phyloP scores from a whole-genome alignment of 2,888 invertebrate species.

The Tridacna crocea region DNA sequence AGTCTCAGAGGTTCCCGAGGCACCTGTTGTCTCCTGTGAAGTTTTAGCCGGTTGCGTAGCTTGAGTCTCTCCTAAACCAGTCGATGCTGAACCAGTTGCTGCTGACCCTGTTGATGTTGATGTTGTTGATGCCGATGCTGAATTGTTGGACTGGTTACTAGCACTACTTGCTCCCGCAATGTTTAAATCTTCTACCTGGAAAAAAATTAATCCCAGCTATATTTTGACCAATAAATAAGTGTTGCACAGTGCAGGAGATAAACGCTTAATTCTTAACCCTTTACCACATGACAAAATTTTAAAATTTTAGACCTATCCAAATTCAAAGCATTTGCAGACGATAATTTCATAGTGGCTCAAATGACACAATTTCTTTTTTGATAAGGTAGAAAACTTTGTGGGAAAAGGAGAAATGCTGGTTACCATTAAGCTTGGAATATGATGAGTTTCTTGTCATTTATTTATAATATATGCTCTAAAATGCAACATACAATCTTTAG shows the following conservation, averaged over 20 bases:
- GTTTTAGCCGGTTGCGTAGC: neutral
- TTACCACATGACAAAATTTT: too few species aligned
- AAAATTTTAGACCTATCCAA: too few species aligned
- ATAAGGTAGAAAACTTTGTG: too few species aligned
- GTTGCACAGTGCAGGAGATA: neutral
- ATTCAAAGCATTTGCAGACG: too few species aligned
- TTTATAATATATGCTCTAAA: too few species aligned
- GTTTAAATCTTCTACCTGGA: constrained; percentile 15
- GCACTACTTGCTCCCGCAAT: constrained; percentile 3
- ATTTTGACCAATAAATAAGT: neutral
- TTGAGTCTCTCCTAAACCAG: constrained; percentile 6
- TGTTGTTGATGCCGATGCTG: neutral
- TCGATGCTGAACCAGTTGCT: constrained; percentile 15
- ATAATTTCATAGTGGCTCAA: too few species aligned
- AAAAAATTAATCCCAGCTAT: neutral
- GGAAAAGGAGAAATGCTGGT: too few species aligned
- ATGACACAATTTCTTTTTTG: too few species aligned
- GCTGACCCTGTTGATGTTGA: neutral
- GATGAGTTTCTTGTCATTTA: too few species aligned
- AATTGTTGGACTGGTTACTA: neutral
- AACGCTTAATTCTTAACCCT: too few species aligned
- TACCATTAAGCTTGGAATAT: too few species aligned
- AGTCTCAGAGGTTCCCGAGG: neutral
- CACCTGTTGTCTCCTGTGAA: constrained; percentile 4
- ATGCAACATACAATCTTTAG: too few species aligned